Evolutionary conservation across 2,797 vertebrate species (phyloP).

Genomic region (Acanthis flammea): DNA sequence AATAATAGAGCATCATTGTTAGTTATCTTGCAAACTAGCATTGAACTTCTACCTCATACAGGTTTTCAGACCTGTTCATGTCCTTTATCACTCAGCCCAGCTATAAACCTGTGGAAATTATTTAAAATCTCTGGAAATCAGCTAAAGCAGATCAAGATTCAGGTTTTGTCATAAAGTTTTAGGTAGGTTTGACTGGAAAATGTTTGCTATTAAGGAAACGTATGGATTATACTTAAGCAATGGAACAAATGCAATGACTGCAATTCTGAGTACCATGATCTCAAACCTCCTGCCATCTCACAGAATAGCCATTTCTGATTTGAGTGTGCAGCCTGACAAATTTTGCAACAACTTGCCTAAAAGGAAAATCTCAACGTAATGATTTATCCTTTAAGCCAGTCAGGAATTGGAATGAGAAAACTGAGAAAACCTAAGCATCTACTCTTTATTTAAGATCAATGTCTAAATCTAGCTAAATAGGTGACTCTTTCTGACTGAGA

Average conservation of each 20-base stretch:
- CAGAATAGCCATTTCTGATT: neutral
- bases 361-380: neutral
- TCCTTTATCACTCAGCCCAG: neutral
- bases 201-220: neutral
- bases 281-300: neutral
- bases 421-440: neutral
- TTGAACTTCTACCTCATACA: neutral
- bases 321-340: neutral
- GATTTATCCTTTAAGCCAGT: neutral
- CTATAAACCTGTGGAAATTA: neutral
- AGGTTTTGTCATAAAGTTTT: neutral
- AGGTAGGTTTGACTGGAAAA: neutral
- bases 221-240: neutral
- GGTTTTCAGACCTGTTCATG: neutral
- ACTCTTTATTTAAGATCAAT: neutral
- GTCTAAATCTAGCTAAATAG: neutral
- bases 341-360: neutral
- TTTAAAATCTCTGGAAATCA: neutral
- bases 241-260: neutral
- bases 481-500: neutral
- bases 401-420: neutral
- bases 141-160: neutral
- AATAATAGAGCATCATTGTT: neutral
- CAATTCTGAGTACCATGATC: neutral
- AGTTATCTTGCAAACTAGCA: neutral